These are phyloP conservation scores for Zaprionus vittiger DNA, from an alignment of 1,140 invertebrate genomes.

Conservation along the genomic window DNA sequence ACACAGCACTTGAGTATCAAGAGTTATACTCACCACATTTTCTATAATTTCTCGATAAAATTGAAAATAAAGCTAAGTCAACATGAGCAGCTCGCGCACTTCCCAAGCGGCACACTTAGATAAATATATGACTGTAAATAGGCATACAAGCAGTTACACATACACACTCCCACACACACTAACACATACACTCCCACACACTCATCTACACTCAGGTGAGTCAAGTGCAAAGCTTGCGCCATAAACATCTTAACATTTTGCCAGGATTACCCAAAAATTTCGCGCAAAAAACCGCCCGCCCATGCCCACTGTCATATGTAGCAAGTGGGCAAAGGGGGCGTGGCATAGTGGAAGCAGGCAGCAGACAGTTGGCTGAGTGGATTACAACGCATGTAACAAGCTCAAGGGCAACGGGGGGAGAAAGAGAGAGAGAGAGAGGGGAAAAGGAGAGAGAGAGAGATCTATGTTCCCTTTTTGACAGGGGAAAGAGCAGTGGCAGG, in stretches of 20 bases:
- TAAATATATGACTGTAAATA: slow-evolving; percentile 7
- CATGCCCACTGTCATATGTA: slow-evolving; percentile 55
- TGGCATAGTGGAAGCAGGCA: not conserved
- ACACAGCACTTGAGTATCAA: too few relatives aligned
- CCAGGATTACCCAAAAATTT: slow-evolving; percentile 42
- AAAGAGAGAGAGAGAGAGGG: not conserved
- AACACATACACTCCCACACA: not conserved
- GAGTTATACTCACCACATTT: not conserved
- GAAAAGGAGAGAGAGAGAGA: slow-evolving; percentile 20
- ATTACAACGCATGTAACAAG: slow-evolving; percentile 74
- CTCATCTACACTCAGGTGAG: not conserved
- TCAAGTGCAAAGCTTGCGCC: slow-evolving; percentile 14
- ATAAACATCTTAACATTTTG: slow-evolving; percentile 40
- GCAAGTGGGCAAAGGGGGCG: not conserved
- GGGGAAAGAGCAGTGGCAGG: not conserved
- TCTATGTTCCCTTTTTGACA: slow-evolving; percentile 66
- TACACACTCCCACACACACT: not conserved
- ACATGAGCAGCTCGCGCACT: not conserved
- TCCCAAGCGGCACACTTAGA: not conserved
- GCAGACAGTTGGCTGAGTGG: slow-evolving; percentile 52
- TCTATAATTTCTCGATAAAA: not conserved
- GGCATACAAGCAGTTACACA: not conserved
- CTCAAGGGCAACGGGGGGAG: slow-evolving; percentile 43
- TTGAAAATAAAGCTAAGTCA: not conserved
- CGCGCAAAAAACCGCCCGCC: slow-evolving; percentile 37